Percentiles rank a stretch among this genome's conserved stretches.
Evolutionary conservation across 2,113 vertebrate species (phyloP).

Genomic region (Zosterops borbonicus): DNA sequence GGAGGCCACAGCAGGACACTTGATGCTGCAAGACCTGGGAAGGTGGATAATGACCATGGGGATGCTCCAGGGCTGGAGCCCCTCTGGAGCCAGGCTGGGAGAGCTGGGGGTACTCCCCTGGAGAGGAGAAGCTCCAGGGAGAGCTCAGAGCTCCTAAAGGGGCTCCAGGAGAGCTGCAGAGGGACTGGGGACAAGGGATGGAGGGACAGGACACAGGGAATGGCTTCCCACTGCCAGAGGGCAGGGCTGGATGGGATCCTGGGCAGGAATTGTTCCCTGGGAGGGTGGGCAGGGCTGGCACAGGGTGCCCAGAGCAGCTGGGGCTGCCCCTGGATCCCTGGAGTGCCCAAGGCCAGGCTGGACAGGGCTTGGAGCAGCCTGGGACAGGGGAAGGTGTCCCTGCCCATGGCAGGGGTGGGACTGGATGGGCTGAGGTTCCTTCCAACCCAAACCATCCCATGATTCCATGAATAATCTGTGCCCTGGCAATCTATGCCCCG

Average conservation of each 20-base stretch:
- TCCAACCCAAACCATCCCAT: background rate
- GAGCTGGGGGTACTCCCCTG: background rate
- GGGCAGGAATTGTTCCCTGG: fast-evolving
- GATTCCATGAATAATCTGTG: background rate
- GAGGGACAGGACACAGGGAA: background rate
- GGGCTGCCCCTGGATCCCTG: background rate
- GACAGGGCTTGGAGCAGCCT: fast-evolving
- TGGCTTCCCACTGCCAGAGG: background rate
- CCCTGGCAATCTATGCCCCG: background rate
- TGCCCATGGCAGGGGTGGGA: background rate
- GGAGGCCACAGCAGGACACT: background rate
- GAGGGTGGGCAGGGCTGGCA: background rate
- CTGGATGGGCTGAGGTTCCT: background rate
- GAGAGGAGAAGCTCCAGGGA: background rate
- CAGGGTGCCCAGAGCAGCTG: background rate
- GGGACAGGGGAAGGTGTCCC: fast-evolving
- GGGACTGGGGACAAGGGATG: background rate
- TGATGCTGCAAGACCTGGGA: background rate
- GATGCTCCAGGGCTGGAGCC: background rate
- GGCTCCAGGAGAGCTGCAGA: background rate
- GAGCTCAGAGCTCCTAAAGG: background rate
- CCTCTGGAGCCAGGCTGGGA: background rate
- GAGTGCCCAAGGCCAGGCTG: background rate
- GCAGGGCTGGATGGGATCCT: background rate
- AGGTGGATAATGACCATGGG: fast-evolving